Evolutionary conservation across 1,140 invertebrate genomes (phyloP), one percentile per base, ranked within the genome.

Genomic region (Aphelenchoides besseyi): DNA sequence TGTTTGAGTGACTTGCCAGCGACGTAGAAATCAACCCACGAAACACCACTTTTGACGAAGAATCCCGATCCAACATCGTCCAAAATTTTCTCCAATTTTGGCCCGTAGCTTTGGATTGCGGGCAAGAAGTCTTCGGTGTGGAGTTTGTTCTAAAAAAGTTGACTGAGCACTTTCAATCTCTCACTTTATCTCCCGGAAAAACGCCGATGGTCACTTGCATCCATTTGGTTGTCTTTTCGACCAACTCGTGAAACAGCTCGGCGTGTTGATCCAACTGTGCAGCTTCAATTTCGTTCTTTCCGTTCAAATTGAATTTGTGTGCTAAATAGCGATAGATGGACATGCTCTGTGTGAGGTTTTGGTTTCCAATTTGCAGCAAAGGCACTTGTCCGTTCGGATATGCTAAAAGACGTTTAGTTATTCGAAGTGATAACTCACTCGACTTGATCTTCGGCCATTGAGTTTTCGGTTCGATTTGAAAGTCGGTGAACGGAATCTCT

Each of bases 401-500:
- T 8, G 26, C 55, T 59, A n/a, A 41, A 41, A 41, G n/a, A 23
- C 41, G 41, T 23, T 12, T 12, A 48, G 41, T 48, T 12, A 48
- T 48, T 48, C 12, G 12, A 23, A 23, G 41, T 23, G 41, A 23
- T 12, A 48, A 59, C 55, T 59, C 23, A 59, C 55, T 59, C 26
- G 55, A 12, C 23, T 59, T 59, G 18, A 59, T 59, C 5, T 5
- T 33, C 18, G 55, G 41, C 41, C 41, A 48, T 23, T 59, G 5
- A 23, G 55, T 8, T 8, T 23, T 28, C 55, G 55, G 41, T 23
- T 59, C 55, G 55, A 8, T 59, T 5, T 59, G 5, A 23, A 59
- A 59, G 55, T 59, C 55, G 55, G 55, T 59, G 55, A 59, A 59
- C 26, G 26, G 26, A 33, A 59, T 33, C 5, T 23, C 55, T 59